Conservation (phyloP, 2,888 invertebrate genomes). For the Ectemnius cavifrons region DNA sequence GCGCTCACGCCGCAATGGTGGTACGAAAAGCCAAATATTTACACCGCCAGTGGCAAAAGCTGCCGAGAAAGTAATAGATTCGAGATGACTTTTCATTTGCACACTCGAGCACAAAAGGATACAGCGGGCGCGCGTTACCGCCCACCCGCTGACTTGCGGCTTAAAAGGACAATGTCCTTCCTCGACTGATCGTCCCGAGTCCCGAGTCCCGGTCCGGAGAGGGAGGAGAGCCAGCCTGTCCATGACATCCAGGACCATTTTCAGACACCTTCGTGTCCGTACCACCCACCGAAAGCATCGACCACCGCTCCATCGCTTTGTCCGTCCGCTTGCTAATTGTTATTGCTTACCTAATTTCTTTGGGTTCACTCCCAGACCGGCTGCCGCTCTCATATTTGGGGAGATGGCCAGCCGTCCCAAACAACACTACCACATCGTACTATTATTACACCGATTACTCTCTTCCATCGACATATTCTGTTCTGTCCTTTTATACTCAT, state of each 20-base stretch:
- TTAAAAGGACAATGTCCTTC: conserved; percentile 54
- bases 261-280: conserved; percentile 14
- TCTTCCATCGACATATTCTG: too few relatives aligned
- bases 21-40: conserved; percentile 62
- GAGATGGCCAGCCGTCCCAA: conserved; percentile 17
- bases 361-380: conserved; percentile 13
- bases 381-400: conserved; percentile 2
- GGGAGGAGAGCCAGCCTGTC: conserved; percentile 4
- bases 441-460: conserved; percentile 1
- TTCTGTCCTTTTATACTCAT: too few relatives aligned
- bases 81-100: conserved; percentile 69
- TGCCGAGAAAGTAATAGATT: conserved; percentile 64
- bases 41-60: conserved; percentile 65
- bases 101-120: conserved; percentile 55
- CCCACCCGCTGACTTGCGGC: conserved; percentile 59
- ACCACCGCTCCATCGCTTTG: conserved; percentile 34
- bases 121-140: conserved; percentile 37
- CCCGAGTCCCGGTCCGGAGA: too few relatives aligned
- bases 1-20: conserved; percentile 16
- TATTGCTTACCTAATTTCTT: conserved; percentile 59
- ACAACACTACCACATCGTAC: conserved; percentile 14
- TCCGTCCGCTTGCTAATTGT: conserved; percentile 60
- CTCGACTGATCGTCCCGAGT: conserved; percentile 27
- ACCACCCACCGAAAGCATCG: not conserved
- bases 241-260: conserved; percentile 39